phyloP scores from a whole-genome alignment of 2,113 vertebrate genomes.

The Cisticola juncidis region DNA sequence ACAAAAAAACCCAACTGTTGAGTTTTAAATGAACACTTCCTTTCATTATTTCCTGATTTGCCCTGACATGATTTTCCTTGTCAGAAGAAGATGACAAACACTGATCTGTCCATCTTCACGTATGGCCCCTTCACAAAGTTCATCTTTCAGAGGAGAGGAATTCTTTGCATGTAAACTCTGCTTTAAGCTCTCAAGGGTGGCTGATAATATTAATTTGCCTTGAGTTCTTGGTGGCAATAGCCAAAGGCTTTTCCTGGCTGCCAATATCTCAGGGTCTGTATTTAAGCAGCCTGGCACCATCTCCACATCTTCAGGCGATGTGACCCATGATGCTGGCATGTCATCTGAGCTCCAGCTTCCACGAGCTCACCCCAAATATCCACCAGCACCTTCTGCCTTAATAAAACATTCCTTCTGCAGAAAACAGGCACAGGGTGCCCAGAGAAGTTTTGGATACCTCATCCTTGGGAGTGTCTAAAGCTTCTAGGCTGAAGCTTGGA shows the following conservation, averaged over 20 bases:
- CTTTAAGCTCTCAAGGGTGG: background rate
- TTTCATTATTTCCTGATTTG: background rate
- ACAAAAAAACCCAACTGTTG: no score
- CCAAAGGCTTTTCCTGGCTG: background rate
- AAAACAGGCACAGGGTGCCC: background rate
- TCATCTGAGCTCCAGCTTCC: background rate
- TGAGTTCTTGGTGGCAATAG: background rate
- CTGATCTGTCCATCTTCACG: fast-evolving
- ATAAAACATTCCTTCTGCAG: background rate
- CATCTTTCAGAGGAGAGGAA: background rate
- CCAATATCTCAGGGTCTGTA: background rate
- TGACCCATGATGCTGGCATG: background rate
- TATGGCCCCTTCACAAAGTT: background rate
- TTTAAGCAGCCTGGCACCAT: background rate
- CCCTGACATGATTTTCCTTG: background rate
- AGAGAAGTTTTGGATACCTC: background rate
- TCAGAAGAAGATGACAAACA: background rate
- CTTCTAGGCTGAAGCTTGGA: background rate
- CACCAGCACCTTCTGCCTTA: background rate
- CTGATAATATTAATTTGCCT: background rate
- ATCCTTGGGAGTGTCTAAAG: background rate
- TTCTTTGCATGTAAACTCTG: background rate
- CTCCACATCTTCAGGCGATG: background rate
- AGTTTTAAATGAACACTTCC: background rate
- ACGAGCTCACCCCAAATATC: fast-evolving